Evolutionary conservation across 92 coral and sea anemone species (phyloP), one percentile per base, ranked within the genome.

Genomic region (Micromussa lordhowensis): DNA sequence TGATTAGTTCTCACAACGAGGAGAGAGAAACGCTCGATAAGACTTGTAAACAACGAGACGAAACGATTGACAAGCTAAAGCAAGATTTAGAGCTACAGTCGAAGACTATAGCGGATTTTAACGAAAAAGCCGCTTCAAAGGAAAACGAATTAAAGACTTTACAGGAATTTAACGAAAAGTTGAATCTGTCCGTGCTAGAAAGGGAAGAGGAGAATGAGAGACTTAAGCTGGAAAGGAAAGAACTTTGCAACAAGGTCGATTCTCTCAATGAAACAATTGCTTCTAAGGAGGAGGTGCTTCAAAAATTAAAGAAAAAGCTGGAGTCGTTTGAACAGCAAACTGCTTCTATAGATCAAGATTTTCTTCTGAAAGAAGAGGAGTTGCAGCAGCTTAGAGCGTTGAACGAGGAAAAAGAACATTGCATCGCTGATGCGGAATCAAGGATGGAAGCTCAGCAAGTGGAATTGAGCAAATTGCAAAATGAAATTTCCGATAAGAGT

Each of bases 401-500:
- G 64, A 85, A 24, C 34, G 88, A 85, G 64, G 88, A 85, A 8
- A 87, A 86, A 22, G 95, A 93, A 26, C 75, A 83, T 68, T 90
- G 81, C 38, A 82, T 82, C 30, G 53, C 82, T 6, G 90, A 77
- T 24, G 29, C 83, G 58, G 80, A 73, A 32, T 86, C 95, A 49
- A 66, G 81, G 54, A 44, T 82, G 21, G 94, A 95, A 58, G 54
- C 88, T 18, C 88, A 78, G 79, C 85, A 88, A 76, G 75, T 82
- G 57, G 88, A 90, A 68, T 82, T 90, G 9, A 86, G 54, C 17
- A 86, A 86, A 35, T 72, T 93, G 38, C 79, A 88, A 69, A 88
- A 63, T 32, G 94, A 92, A 58, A 76, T 94, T 48, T 79, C 90
- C 6, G 94, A 93, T n/a, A 81, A 88, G 82, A 94, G 90, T 84